These are phyloP conservation scores for Chrysogorgia sp. DNA, from an alignment of 92 coral and sea anemone genomes.

Conservation along the genomic window DNA sequence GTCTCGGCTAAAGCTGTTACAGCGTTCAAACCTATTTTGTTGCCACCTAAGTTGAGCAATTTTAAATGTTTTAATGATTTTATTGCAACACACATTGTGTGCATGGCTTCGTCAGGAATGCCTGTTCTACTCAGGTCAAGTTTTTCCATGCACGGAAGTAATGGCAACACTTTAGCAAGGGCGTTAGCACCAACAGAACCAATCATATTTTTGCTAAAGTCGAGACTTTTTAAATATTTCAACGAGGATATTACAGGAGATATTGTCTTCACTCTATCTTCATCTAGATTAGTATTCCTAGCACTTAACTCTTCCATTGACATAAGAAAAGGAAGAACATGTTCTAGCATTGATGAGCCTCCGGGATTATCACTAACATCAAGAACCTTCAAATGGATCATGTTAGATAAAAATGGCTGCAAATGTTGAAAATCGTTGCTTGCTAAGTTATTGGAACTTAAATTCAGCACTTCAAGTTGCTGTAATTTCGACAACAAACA, in stretches of 20 bases:
- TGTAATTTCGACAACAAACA: not conserved
- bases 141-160: constrained; percentile 4
- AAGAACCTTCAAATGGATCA: not conserved
- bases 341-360: not conserved
- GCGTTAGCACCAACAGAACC: constrained; percentile 2
- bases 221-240: not conserved
- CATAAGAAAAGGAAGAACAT: constrained; percentile 3
- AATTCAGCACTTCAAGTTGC: constrained; percentile 18
- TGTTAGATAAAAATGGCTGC: not conserved
- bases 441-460: constrained; percentile 12
- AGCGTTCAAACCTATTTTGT: not conserved
- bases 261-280: not conserved
- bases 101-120: not conserved
- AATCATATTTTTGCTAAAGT: constrained; percentile 17
- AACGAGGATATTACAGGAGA: not conserved
- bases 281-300: not conserved
- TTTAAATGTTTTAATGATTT: not conserved
- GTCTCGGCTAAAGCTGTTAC: not conserved
- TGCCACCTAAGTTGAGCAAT: constrained; percentile 2
- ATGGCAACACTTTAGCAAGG: not conserved
- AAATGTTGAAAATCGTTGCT: constrained; percentile 10
- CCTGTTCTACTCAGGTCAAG: constrained; percentile 18
- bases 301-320: not conserved
- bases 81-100: not conserved
- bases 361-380: constrained; percentile 8